phyloP scores from a whole-genome alignment of 2,113 vertebrate species.

The Thermophis baileyi region DNA sequence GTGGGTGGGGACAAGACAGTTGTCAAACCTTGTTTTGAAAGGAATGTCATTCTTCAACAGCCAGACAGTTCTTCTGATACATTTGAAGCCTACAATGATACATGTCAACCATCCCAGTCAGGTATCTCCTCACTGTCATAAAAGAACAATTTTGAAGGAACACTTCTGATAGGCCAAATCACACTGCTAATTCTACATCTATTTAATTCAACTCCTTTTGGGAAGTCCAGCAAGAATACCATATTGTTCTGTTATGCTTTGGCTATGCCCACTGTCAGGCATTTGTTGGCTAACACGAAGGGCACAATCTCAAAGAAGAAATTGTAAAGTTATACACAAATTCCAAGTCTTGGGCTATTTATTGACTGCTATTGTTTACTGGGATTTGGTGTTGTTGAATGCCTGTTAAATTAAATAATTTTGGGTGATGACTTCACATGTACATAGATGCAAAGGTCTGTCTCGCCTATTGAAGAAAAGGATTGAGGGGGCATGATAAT shows the following conservation, averaged over 20 bases:
- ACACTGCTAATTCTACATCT: background rate
- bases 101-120: background rate
- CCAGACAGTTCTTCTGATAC: background rate
- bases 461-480: background rate
- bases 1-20: background rate
- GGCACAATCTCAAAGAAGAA: background rate
- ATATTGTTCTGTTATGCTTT: background rate
- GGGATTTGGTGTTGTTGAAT: background rate
- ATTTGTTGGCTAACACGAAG: background rate
- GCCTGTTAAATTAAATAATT: background rate
- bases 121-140: background rate
- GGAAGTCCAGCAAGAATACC: background rate
- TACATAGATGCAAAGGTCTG: background rate
- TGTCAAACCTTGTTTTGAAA: background rate
- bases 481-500: too few relatives aligned
- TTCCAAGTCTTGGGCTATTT: background rate
- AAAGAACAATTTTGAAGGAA: background rate
- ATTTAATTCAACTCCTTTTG: background rate
- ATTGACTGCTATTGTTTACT: background rate
- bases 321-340: background rate
- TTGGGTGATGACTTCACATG: background rate
- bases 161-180: background rate
- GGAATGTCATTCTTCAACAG: background rate
- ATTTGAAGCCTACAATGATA: background rate
- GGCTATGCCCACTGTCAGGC: background rate